These are phyloP conservation scores for Halcyon senegalensis DNA, from an alignment of 2,113 vertebrate genomes.

Conservation along the genomic window DNA sequence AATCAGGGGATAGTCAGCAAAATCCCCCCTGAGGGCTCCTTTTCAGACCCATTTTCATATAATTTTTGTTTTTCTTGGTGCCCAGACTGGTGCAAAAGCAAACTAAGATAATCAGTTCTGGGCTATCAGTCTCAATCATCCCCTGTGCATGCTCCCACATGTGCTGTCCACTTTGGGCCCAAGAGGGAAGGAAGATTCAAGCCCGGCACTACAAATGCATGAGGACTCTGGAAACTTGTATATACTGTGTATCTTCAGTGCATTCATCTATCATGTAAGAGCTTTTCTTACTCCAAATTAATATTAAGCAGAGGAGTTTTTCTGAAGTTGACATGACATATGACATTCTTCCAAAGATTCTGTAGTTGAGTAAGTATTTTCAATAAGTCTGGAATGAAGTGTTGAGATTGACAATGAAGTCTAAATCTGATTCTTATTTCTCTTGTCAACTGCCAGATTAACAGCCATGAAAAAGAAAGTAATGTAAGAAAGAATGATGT, in stretches of 20 bases:
- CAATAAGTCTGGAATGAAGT: neutral
- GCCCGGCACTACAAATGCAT: neutral
- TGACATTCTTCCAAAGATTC: neutral
- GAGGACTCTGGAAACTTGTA: neutral
- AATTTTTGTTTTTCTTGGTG: neutral
- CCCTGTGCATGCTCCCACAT: neutral
- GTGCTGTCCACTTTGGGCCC: neutral
- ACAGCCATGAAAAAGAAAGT: neutral
- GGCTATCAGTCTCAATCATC: neutral
- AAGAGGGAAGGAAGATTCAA: neutral
- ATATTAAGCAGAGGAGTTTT: neutral
- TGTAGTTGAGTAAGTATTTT: neutral
- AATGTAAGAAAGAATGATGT: neutral
- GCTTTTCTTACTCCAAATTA: neutral
- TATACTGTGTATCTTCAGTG: neutral
- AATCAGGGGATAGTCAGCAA: neutral
- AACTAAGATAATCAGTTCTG: neutral
- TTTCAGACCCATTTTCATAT: neutral
- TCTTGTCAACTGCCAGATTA: neutral
- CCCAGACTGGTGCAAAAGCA: neutral
- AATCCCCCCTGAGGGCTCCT: neutral
- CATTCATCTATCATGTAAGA: neutral
- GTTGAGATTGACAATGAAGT: neutral
- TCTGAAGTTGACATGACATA: neutral
- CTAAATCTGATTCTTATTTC: neutral